Base-by-base conservation (phyloP, 1,140 invertebrate species). In the Nautilus pompilius region DNA sequence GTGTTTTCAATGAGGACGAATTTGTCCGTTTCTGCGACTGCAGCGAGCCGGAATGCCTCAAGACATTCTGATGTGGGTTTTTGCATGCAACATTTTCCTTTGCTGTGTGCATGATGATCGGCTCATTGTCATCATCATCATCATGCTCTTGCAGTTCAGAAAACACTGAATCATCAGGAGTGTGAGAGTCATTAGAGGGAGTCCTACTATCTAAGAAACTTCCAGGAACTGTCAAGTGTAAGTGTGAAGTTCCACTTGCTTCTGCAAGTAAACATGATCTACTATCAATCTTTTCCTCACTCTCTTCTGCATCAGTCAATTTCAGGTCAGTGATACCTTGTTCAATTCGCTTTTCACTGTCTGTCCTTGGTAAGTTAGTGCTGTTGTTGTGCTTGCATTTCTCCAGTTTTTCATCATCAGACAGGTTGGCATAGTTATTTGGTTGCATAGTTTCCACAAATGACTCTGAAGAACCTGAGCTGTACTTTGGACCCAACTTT, bases 381-480 rank as follows among this genome's bases (percentile, higher is more conserved):
- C 54, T 63, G 54, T 56, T 63, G 28, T 48, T 53, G 17, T 57
- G 61, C 30, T 63, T 53, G 49, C 49, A 58, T 34, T 36, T 58
- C 32, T 58, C 63, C 5, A 62, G 49, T 49, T 62, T 68, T 26
- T 65, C 67, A 55, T 65, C 63, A 65, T 65, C 67, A 33, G 63
- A 65, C 17, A 68, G 58, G 49, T 65, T 65, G 45, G 57, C 60
- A 62, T 58, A 62, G 17, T 63, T 32, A 34, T 62, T 62, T 59
- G 56, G 32, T 65, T 65, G 67, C 60, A 68, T 68, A 65, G 67
- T 62, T 65, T 68, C 63, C 24, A 68, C 57, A 22, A 65, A 62
- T n/a, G 64, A 62, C 29, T 68, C 67, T 8, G 67, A 63, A 36
- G 67, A 68, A 49, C 63, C 57, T 29, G 70, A 67, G 55, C 65